phyloP scores from a whole-genome alignment of 2,797 vertebrate genomes.

The Orientallactaga sibirica region DNA sequence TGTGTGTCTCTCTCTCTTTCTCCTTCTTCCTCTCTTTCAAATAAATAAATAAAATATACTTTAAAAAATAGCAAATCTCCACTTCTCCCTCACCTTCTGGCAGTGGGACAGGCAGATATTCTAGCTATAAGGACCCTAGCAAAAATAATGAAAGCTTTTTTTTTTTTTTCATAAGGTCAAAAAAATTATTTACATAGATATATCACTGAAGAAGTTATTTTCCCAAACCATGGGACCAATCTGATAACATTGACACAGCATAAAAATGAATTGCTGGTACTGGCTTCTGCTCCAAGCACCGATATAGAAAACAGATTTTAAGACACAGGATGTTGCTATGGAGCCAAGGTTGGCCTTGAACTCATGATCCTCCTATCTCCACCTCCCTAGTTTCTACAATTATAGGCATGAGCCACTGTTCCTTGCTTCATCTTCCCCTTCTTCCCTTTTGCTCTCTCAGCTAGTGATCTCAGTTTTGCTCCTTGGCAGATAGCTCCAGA shows the following conservation, averaged over 20 bases:
- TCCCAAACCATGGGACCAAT: slow-evolving; percentile 59
- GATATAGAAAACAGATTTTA: neutral
- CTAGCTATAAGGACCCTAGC: neutral
- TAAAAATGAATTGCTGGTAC: neutral
- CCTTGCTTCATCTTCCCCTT: neutral
- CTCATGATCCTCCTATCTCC: neutral
- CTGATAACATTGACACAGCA: neutral
- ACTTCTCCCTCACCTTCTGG: neutral
- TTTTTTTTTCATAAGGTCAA: slow-evolving; percentile 53
- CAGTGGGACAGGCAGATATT: neutral
- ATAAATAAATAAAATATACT: too few species aligned
- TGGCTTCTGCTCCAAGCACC: neutral
- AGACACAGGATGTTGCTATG: neutral
- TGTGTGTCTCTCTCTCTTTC: too few species aligned
- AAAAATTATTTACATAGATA: neutral
- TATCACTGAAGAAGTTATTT: neutral
- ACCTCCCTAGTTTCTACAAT: neutral
- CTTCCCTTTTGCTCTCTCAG: too few species aligned
- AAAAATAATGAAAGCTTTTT: slow-evolving; percentile 10
- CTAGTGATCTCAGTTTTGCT: neutral
- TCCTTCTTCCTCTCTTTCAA: too few species aligned
- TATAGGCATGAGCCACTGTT: neutral
- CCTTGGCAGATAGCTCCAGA: neutral
- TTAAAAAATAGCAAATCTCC: neutral
- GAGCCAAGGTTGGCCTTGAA: neutral